Base-by-base conservation (phyloP, 2,888 invertebrate genomes). In the Tanytarsus gracilentus region DNA sequence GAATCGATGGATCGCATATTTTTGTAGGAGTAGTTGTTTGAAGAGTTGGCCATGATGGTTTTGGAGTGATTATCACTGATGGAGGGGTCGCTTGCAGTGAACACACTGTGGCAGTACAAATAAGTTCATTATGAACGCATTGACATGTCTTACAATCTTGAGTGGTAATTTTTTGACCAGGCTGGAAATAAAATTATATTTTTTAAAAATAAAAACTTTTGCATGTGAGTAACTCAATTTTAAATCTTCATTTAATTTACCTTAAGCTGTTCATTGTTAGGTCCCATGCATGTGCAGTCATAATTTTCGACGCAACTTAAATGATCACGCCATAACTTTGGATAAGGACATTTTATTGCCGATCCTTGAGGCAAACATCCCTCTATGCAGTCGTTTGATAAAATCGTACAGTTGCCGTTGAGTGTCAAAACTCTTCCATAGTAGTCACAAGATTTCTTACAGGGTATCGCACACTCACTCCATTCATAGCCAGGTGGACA, bases 251-350 rank as follows among this genome's bases (percentile, higher is more conserved):
- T 39, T 33, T 14, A 49, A 8, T 64, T 65, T 68, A 85, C 85
- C 77, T 83, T 82, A 2, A 89, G 76, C 8, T 82, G 75, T 50
- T 77, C 73, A 21, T 86, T 86, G 14, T 80, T 71, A 11, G 77
- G 76, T 39, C 84, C 80, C 61, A 78, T 76, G 68, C 93, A 94
- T 9, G 86, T 82, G 67, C 93, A 94, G 67, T 89, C 85, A 36
- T 80, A 78, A 11, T 77, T 69, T 0, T 80, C 75, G 1, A 91
- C 88, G 67, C 93, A 94, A 0, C 82, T 84, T 25, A 75, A 70
- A 64, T 78, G 77, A 68, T 91, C 88, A 2, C 86, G 78, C 85
- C 88, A 88, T 55, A 78, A 76, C 64, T 7, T 74, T 73, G 23
- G 69, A 70, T 6, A 76, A 68, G 62, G 78, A 79, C 65, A 70